Percentiles rank a stretch among this genome's conserved stretches.
These are phyloP conservation scores for Heliconius hortense DNA, from an alignment of 2,888 invertebrate genomes.

Conservation along the genomic window DNA sequence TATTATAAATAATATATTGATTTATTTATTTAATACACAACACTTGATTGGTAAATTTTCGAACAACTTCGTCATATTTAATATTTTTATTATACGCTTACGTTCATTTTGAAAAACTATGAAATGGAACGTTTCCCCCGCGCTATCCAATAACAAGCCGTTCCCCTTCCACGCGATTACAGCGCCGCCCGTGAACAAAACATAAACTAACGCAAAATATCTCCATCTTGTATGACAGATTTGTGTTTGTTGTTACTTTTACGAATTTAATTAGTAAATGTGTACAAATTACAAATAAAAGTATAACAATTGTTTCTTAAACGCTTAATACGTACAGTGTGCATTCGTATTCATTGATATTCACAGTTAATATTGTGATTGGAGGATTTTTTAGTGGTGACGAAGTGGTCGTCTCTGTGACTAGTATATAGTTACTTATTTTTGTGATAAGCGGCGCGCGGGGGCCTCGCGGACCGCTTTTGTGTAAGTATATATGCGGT, in stretches of 20 bases:
- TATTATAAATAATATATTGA: background rate
- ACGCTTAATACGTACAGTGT: conserved; percentile 47
- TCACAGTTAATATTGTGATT: conserved; percentile 52
- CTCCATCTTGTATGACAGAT: conserved; percentile 86
- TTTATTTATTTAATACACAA: background rate
- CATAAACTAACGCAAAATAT: conserved; percentile 80
- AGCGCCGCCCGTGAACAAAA: conserved; percentile 76
- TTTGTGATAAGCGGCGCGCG: conserved; percentile 81
- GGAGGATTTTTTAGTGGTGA: conserved; percentile 69
- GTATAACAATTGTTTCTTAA: conserved; percentile 54
- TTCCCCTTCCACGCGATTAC: conserved; percentile 60
- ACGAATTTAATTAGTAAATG: conserved; percentile 67
- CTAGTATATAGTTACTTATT: conserved; percentile 82
- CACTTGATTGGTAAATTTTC: background rate
- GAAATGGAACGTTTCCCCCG: conserved; percentile 58
- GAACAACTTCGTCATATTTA: background rate
- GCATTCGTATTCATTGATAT: conserved; percentile 51
- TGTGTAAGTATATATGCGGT: conserved; percentile 72
- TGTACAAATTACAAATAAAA: conserved; percentile 62
- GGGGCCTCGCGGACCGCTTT: conserved; percentile 74
- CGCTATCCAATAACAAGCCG: conserved; percentile 58
- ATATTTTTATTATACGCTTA: background rate
- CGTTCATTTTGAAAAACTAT: conserved; percentile 18
- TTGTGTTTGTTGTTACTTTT: conserved; percentile 82
- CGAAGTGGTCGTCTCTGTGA: conserved; percentile 76